Base-by-base conservation (phyloP, 2,113 vertebrate species). In the Myanophis thanlyinensis region DNA sequence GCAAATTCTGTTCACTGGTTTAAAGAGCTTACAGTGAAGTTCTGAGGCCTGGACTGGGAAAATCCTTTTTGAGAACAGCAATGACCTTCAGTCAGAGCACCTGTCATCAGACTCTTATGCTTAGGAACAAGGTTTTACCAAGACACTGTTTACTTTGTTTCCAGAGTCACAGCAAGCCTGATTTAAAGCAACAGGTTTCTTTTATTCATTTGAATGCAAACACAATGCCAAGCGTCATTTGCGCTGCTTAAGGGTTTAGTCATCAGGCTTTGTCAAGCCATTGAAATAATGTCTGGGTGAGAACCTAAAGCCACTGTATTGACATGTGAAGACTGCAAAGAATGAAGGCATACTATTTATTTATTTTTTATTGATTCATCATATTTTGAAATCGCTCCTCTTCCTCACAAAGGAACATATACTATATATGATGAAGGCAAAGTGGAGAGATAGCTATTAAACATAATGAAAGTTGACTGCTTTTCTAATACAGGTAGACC, bases 121-220 rank as follows among this genome's bases (percentile, higher is more conserved):
- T 85, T 90, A 20, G 56, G 90, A 93, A 92, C 90, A 86, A 92
- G 93, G 91, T 89, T 93, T 94, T 95, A 93, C 89, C 91, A 46
- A 7, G 91, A 91, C 91, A 96, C 93, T 96, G 96, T 97, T 97
- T 96, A 94, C 85, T 95, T 44, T 91, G 96, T 97, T 97, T 97
- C 96, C 96, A 96, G 94, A 97, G 97, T 93, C 96, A 97, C 96
- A 93, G 96, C 96, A 96, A 96, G 95, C 96, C 95, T 49, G 88
- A 73, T 97, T 95, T 95, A 96, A 97, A 97, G 96, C 92, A 95
- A 93, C 96, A 95, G 96, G 93, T 94, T 95, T 95, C 35, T 94
- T 97, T 96, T 96, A 93, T 92, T 27, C 91, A 95, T 96, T 95
- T 96, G n/a, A 94, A 94, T 93, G 88, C 94, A 96, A 96, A 94